Base-by-base conservation (phyloP, 2,113 vertebrate genomes). In the Girardinichthys multiradiatus region DNA sequence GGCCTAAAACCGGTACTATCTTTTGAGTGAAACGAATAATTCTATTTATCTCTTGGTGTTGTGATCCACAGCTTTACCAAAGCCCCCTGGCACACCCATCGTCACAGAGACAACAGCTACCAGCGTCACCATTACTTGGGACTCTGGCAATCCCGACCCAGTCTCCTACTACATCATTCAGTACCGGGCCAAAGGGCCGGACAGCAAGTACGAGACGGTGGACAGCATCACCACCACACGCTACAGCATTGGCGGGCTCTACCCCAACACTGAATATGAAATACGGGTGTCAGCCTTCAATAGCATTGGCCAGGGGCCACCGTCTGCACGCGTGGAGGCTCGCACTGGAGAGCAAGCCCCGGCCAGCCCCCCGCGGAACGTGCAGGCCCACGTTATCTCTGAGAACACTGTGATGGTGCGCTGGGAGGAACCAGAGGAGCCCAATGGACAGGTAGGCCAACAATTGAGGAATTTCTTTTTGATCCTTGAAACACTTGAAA, bases 121-220 rank as follows among this genome's bases (percentile, higher is more conserved):
- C 27, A 99, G 98, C 48, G 96, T 99, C 87, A 99, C 98, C 90
- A 95, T 99, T 92, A 99, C 98, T 27, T 99, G 98, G 98, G 98
- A 99, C 92, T 98, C 98, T 0, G 98, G 98, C 13, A 99, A 99
- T 45, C 97, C 97, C 0, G 98, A 99, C 87, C 97, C 97, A 0
- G 95, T 99, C 65, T 97, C 97, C 70, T 97, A 99, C 88, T 99
- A 99, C 61, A 96, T 99, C 77, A 98, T 99, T 48, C 97, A 99
- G 48, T 99, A 99, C 83, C 95, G 97, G 33, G 97, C 97, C 24
- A 98, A 99, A 87, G 97, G 96, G 65, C 96, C 97, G 0, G 97
- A 98, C 0, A 97, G 96, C 63, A 98, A 97, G 0, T 98, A 96
- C 2, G 98, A 99, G 92, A 97, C 97, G 26, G 97, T 98, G 54